Evolutionary conservation across 2,888 invertebrate genomes (phyloP), one percentile per base, ranked within the genome.

Genomic region (Callyntrura guangdongensis): DNA sequence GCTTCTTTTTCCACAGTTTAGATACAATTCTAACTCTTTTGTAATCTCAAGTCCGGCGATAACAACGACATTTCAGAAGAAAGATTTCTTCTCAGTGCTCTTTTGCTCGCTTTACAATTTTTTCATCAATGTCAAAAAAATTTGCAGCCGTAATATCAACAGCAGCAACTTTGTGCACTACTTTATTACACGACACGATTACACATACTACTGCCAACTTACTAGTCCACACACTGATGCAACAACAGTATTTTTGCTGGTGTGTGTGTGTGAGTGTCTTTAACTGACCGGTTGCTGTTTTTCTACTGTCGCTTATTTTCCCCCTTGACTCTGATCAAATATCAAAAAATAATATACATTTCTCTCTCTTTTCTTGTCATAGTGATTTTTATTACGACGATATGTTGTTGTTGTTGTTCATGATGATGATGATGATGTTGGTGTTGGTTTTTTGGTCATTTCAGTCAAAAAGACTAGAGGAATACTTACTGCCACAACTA

Each of bases 261-360:
- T 59, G n/a, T 6, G 1, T 82, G 56, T 27, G 5, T 59, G 17
- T 59, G n/a, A n/a, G 1, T 82, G 56, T 27, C 12, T 56, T 82
- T 61, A 64, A 59, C 89, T 74, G 77, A 85, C 89, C 89, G 84
- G 89, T 89, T 84, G 89, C 89, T 64, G 74, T 77, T 77, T 84
- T 64, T 74, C 49, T 56, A 89, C 89, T 89, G 84, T 77, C 77
- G 64, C 83, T 83, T 14, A 83, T 45, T 83, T 82, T 82, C 69
- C 61, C 72, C 47, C 53, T 79, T 81, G 86, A 64, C 79, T 87
- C 53, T 53, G 27, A 87, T 82, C 82, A 88, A 88, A 82, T 86
- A 67, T 25, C 74, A 74, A 74, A 17, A 45, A 74, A 49, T 36
- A 74, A 49, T n/a, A 27, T 74, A 59, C 45, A 59, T 87, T 79